Evolutionary conservation across 2,797 vertebrate species (phyloP).

Genomic region (Lindbergichthys nudifrons): DNA sequence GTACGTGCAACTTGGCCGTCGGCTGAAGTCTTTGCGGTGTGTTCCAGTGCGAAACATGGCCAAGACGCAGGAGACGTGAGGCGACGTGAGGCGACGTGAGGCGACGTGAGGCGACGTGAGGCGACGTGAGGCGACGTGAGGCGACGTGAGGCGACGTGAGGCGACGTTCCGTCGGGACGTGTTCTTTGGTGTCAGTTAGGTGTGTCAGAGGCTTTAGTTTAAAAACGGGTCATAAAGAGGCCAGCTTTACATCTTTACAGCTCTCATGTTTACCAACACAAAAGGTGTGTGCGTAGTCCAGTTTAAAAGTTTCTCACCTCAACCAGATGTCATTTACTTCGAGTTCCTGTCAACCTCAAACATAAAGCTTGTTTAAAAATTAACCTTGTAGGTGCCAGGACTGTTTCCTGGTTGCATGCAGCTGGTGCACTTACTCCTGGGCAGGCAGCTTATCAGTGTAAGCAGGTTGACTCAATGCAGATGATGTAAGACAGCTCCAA

Average conservation of each 20-base stretch:
- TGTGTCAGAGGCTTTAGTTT: conserved; percentile 34
- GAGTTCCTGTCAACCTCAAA: conserved; percentile 11
- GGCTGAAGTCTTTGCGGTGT: too few relatives aligned
- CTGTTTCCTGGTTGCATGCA: background rate
- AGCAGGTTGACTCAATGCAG: conserved; percentile 63
- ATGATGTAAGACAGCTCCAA: conserved; percentile 68
- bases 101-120: too few relatives aligned
- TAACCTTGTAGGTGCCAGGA: background rate
- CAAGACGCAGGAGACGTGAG: too few relatives aligned
- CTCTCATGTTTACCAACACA: conserved; percentile 62
- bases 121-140: too few relatives aligned
- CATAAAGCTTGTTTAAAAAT: conserved; percentile 8
- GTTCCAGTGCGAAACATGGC: too few relatives aligned
- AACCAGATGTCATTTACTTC: conserved; percentile 39
- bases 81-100: too few relatives aligned
- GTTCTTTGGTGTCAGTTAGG: too few relatives aligned
- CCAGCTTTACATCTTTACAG: conserved; percentile 63
- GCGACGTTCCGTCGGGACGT: too few relatives aligned
- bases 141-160: too few relatives aligned
- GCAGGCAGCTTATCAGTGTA: conserved; percentile 40
- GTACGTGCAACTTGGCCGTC: too few relatives aligned
- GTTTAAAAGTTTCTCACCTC: conserved; percentile 26
- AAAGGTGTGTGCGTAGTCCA: conserved; percentile 61
- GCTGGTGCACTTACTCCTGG: conserved; percentile 15
- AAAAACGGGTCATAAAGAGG: conserved; percentile 62